Evolutionary conservation across 2,113 vertebrate species (phyloP).

Genomic region (Himantopus leucocephalus): DNA sequence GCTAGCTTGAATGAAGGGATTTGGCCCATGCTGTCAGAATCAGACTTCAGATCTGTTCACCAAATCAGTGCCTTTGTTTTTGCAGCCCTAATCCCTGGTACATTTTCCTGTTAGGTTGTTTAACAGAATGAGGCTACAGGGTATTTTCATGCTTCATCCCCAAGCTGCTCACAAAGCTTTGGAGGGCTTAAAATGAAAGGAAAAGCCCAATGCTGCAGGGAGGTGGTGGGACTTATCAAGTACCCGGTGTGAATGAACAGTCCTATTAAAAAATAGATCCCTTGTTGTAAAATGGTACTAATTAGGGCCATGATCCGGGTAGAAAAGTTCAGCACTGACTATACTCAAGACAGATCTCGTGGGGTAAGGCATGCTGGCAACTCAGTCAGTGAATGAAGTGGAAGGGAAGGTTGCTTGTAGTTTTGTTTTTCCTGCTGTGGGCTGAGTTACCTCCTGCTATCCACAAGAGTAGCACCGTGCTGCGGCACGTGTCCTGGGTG

Average conservation of each 20-base stretch:
- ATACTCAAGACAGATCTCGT: background rate
- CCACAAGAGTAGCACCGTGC: background rate
- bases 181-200: background rate
- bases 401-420: background rate
- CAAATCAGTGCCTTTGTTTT: slow-evolving; percentile 41
- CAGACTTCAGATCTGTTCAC: slow-evolving; percentile 46
- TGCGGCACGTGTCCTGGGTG: background rate
- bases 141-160: background rate
- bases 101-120: background rate
- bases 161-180: background rate
- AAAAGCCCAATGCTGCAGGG: background rate
- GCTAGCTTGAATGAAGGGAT: slow-evolving; percentile 52
- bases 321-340: background rate
- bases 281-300: background rate
- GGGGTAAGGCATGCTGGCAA: background rate
- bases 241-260: background rate
- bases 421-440: background rate
- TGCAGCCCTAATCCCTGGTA: slow-evolving; percentile 42
- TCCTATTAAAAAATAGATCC: background rate
- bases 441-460: background rate
- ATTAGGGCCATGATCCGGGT: background rate
- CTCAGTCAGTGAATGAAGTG: background rate
- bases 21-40: slow-evolving; percentile 45
- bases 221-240: background rate
- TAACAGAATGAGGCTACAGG: slow-evolving; percentile 25